Percentiles rank a stretch among this genome's conserved stretches.
phyloP scores from a whole-genome alignment of 2,888 invertebrate species.

The Eurytoma californica region DNA sequence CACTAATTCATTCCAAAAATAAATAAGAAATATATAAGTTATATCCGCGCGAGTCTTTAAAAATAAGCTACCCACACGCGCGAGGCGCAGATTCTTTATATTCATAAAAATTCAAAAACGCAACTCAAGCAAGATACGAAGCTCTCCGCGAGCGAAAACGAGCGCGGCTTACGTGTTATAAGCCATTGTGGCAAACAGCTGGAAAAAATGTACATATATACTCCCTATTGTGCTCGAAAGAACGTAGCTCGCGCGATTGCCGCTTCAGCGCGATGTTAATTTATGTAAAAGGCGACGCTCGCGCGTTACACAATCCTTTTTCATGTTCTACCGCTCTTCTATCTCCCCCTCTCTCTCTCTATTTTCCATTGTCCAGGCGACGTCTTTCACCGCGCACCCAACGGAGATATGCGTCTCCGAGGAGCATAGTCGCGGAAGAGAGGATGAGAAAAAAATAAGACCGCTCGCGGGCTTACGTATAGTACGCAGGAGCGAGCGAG shows the following conservation, averaged over 20 bases:
- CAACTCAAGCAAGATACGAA: too few relatives aligned
- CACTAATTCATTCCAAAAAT: too few relatives aligned
- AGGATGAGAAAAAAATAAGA: conserved; percentile 1
- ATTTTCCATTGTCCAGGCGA: conserved; percentile 5
- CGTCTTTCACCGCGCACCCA: background rate
- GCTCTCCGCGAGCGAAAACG: background rate
- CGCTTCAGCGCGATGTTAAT: conserved; percentile 41
- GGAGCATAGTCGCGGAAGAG: background rate
- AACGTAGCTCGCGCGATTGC: conserved; percentile 22
- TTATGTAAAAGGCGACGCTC: conserved; percentile 48
- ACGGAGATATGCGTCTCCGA: background rate
- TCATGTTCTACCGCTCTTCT: conserved; percentile 3
- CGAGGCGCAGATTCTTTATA: too few relatives aligned
- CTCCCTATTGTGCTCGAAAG: background rate
- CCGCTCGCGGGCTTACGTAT: background rate
- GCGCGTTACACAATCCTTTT: conserved; percentile 48
- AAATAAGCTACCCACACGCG: too few relatives aligned
- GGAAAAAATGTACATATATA: background rate
- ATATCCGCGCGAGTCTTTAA: too few relatives aligned
- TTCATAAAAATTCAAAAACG: too few relatives aligned
- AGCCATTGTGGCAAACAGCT: background rate
- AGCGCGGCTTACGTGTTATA: background rate
- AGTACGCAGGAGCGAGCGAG: background rate
- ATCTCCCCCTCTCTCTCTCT: conserved; percentile 2
- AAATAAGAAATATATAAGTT: too few relatives aligned